These are phyloP conservation scores for Pemphigus obesinymphae DNA, from an alignment of 1,140 invertebrate species.

Conservation along the genomic window DNA sequence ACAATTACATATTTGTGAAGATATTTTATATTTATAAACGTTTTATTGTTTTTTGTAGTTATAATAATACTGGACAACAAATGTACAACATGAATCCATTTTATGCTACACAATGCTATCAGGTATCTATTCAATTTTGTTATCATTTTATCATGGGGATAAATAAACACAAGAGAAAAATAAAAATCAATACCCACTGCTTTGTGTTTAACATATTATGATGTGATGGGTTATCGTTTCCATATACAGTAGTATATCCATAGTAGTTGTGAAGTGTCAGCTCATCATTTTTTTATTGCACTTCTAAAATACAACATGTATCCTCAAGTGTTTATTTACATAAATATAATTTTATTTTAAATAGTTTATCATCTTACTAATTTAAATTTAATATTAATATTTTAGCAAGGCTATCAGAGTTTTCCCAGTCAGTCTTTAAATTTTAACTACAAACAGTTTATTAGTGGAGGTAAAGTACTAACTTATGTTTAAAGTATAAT, in stretches of 20 bases:
- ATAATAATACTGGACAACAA: background rate
- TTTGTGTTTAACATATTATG: too few relatives aligned
- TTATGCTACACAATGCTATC: slow-evolving; percentile 16
- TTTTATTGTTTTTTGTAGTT: background rate
- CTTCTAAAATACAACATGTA: too few relatives aligned
- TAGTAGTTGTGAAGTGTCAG: too few relatives aligned
- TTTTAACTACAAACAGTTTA: slow-evolving; percentile 25
- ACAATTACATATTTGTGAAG: too few relatives aligned
- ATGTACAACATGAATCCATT: slow-evolving; percentile 27
- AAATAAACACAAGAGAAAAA: too few relatives aligned
- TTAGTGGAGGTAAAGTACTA: slow-evolving; percentile 18
- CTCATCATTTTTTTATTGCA: too few relatives aligned
- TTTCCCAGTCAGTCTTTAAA: slow-evolving; percentile 11
- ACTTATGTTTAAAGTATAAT: background rate
- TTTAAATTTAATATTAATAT: background rate
- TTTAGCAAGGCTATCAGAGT: slow-evolving; percentile 23
- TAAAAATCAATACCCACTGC: too few relatives aligned
- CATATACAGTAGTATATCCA: too few relatives aligned
- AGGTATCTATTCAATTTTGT: background rate
- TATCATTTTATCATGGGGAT: background rate
- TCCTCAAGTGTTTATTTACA: too few relatives aligned
- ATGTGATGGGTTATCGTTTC: too few relatives aligned
- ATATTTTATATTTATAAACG: background rate
- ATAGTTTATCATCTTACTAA: too few relatives aligned
- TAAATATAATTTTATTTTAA: background rate